Conservation (phyloP, 2,797 vertebrate genomes). For the Coilia nasus region DNA sequence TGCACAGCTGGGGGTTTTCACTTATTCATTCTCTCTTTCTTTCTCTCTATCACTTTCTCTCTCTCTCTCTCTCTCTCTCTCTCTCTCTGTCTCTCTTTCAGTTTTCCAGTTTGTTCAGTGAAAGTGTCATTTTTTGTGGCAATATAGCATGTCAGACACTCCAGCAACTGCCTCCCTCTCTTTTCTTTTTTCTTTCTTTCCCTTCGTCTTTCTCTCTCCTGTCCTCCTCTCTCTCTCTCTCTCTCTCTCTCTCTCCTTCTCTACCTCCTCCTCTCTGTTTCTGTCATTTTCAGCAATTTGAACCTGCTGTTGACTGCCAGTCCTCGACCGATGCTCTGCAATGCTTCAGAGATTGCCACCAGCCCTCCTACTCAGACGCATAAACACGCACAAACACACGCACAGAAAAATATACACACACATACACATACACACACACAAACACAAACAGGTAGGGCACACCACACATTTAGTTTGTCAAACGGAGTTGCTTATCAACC, state of each 20-base stretch:
- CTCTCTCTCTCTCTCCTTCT: not conserved
- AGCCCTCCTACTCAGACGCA: not conserved
- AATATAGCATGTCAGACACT: not conserved
- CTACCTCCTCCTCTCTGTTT: not conserved
- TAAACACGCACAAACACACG: not conserved
- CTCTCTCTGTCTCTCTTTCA: not conserved
- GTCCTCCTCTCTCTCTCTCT: no score
- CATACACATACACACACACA: not conserved
- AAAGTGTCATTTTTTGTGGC: not conserved
- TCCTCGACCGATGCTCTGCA: slow-evolving; percentile 45
- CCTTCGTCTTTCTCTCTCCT: not conserved
- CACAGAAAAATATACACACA: not conserved
- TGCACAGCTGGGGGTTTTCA: no score
- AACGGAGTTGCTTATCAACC: no score
- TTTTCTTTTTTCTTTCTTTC: not conserved
- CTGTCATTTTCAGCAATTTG: slow-evolving; percentile 58
- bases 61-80: no score
- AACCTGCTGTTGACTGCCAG: slow-evolving; percentile 56
- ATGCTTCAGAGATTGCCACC: no score
- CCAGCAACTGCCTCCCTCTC: not conserved
- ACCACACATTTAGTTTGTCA: not conserved
- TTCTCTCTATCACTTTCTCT: no score
- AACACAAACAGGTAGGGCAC: not conserved
- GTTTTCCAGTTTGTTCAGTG: not conserved
- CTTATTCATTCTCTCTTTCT: not conserved